A percentile compares a stretch with the other conserved stretches of the same genome.
Conservation (phyloP, 2,888 invertebrate genomes). For the Conops quadrifasciatus region DNA sequence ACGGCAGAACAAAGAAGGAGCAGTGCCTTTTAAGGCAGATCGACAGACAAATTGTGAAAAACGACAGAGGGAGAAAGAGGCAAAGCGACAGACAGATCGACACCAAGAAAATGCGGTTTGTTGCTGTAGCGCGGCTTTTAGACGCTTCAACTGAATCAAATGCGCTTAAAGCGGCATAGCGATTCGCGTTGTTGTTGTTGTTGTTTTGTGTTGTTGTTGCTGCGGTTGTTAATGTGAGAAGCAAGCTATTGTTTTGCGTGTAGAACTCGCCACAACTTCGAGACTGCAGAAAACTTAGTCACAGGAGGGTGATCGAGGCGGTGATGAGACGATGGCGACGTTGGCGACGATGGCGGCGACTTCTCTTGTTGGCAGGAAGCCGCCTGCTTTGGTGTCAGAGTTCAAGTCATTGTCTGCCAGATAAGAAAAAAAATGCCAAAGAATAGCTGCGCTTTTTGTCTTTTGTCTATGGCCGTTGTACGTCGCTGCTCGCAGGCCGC, state of each 20-base stretch:
- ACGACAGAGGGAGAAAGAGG: neutral
- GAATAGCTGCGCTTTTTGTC: neutral
- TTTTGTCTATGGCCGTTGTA: neutral
- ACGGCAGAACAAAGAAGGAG: too few species aligned
- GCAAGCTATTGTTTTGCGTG: conserved; percentile 13
- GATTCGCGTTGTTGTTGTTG: neutral
- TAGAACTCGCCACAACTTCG: conserved; percentile 2
- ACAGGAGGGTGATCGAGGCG: neutral
- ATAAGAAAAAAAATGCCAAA: conserved; percentile 17
- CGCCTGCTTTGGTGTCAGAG: conserved; percentile 17
- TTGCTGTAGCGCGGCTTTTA: neutral
- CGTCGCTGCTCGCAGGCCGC: conserved; percentile 13
- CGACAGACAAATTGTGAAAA: too few species aligned
- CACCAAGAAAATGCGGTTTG: neutral
- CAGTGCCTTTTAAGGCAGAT: too few species aligned
- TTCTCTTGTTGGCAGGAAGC: conserved; percentile 15
- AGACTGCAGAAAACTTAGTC: neutral
- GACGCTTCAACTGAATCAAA: neutral
- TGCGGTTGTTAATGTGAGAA: conserved; percentile 12
- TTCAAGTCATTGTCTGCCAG: conserved; percentile 16
- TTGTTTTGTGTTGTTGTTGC: neutral
- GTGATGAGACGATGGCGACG: neutral
- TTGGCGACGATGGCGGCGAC: neutral
- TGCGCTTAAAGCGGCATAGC: neutral
- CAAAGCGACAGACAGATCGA: neutral